phyloP scores from a whole-genome alignment of 2,888 invertebrate species.

The Gymnosoma rotundatum region DNA sequence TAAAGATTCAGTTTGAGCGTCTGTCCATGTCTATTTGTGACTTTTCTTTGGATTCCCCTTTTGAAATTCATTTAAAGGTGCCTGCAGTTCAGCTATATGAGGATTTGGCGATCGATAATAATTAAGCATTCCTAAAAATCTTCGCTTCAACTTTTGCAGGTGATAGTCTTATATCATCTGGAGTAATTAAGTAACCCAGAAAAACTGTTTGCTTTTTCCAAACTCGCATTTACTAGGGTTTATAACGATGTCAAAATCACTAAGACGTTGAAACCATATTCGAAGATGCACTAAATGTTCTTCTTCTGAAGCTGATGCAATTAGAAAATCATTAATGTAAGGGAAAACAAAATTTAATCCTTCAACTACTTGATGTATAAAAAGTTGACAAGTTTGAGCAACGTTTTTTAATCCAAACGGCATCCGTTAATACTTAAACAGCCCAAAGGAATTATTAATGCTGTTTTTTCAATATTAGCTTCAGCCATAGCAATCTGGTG shows the following conservation, averaged over 20 bases:
- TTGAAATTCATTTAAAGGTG: neutral
- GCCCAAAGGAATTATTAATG: constrained; percentile 13
- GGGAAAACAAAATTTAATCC: constrained; percentile 1
- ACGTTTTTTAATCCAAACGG: constrained; percentile 5
- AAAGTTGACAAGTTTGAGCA: constrained; percentile 3
- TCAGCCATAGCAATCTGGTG: constrained; percentile 3
- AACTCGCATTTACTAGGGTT: neutral
- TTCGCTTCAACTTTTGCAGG: constrained; percentile 1
- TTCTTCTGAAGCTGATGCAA: too few relatives aligned
- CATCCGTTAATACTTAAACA: constrained; percentile 3
- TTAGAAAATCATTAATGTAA: too few relatives aligned
- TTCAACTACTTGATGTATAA: neutral
- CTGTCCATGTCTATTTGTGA: too few relatives aligned
- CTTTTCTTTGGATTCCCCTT: neutral
- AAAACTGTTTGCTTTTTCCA: too few relatives aligned
- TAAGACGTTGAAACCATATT: too few relatives aligned
- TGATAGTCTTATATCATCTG: too few relatives aligned
- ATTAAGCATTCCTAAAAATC: constrained; percentile 16
- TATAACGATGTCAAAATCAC: neutral
- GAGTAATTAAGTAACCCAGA: too few relatives aligned
- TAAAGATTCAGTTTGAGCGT: too few relatives aligned
- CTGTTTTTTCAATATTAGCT: neutral
- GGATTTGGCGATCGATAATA: neutral
- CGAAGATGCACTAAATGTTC: neutral
- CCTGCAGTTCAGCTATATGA: neutral